Evolutionary conservation across 2,797 vertebrate species (phyloP), one percentile per base, ranked within the genome.

Genomic region (Channa striata): DNA sequence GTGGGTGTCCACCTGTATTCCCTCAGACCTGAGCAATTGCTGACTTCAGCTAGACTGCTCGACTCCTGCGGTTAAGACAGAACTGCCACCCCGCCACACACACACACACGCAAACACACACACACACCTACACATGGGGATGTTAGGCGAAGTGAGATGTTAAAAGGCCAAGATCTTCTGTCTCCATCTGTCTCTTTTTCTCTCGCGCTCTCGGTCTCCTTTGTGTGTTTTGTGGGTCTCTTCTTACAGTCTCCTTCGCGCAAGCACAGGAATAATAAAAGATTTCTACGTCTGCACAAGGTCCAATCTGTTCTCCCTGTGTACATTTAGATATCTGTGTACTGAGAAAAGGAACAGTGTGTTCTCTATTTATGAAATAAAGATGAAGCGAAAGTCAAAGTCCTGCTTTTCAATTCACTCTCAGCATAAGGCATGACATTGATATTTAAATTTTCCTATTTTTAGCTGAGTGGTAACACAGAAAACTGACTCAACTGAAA

Each of bases 11-110:
- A 71, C 80, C 69, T 72, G 68, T 78, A 78, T 89, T 68, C 56
- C 51, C 30, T 52, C 51, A 80, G 66, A 87, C 61, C 36, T 23
- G n/a, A 69, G 46, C 25, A 81, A 82, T 34, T 85, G 89, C 89
- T 90, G 86, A 91, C 83, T 71, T 86, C 66, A 83, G 83, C 80
- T 19, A 48, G 74, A 85, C 78, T 84, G 42, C 43, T 53, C 4
- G 74, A 73, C 78, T 84, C 83, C 81, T 78, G 79, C 74, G 62
- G 83, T 58, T 64, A 82, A 75, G 68, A 86, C 63, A 83, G 72
- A 69, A 71, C 53, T 77, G 23, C 68, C 21, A 10, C 47, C 59
- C 34, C 47, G 46, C 20, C 50, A 33, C 30, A 37, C 47, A 21
- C 40, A 23, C 47, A 54, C 49, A 36, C 37, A 46, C 50, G 51